Percentiles rank a stretch among this genome's conserved stretches.
Evolutionary conservation across 2,888 invertebrate genomes (phyloP).

Genomic region (Drosophila colorata): DNA sequence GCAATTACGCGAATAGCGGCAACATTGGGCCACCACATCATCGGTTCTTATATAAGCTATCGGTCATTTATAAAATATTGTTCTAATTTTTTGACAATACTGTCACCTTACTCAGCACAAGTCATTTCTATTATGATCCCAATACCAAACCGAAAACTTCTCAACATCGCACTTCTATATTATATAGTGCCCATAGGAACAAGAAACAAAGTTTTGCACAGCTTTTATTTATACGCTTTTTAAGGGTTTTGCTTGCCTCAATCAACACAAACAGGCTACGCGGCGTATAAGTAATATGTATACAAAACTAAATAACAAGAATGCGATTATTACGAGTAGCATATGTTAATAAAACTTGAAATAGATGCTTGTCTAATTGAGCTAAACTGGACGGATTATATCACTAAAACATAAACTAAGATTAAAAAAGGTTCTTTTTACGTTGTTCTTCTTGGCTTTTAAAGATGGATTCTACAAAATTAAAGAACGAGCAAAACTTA

Average conservation of each 20-base stretch:
- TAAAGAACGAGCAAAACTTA: neutral
- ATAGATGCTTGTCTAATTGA: neutral
- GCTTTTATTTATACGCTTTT: neutral
- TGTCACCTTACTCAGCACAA: too few relatives aligned
- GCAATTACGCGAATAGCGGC: too few relatives aligned
- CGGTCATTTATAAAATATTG: too few relatives aligned
- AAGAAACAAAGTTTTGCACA: too few relatives aligned
- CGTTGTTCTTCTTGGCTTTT: neutral
- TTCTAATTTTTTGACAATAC: too few relatives aligned
- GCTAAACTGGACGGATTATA: conserved; percentile 16
- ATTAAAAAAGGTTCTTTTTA: neutral
- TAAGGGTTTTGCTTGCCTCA: neutral
- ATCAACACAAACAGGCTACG: neutral
- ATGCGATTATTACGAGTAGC: neutral
- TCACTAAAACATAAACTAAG: neutral
- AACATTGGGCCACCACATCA: too few relatives aligned
- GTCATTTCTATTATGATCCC: too few relatives aligned
- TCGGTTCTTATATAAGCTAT: too few relatives aligned
- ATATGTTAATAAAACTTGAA: conserved; percentile 16
- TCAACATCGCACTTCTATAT: too few relatives aligned
- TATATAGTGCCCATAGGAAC: too few relatives aligned
- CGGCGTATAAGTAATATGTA: neutral
- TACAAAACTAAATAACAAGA: neutral
- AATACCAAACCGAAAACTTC: too few relatives aligned
- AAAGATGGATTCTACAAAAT: neutral